Evolutionary conservation across 2,113 vertebrate species (phyloP).

Genomic region (mouse (Mus musculus)): GRCm39 chr14:73723501-73724000

Average conservation of each 20-base stretch:
- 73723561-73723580: slow-evolving; percentile 7
- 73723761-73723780: too few relatives aligned
- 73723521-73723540: background rate
- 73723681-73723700: background rate
- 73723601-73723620: background rate
- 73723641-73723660: background rate
- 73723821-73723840: background rate
- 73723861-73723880: background rate
- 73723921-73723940: background rate
- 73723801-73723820: background rate
- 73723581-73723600: background rate
- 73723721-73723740: background rate
- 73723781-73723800: background rate
- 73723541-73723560: background rate
- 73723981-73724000: slow-evolving; percentile 11
- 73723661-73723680: background rate
- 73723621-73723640: background rate
- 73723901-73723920: background rate
- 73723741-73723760: background rate
- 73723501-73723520: background rate
- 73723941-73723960: slow-evolving; percentile 7
- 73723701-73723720: background rate
- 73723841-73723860: background rate
- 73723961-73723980: slow-evolving; percentile 31
- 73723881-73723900: background rate